Percentiles rank a stretch among this genome's conserved stretches.
phyloP scores from a whole-genome alignment of 2,888 invertebrate genomes.

The Lutraria lutraria region DNA sequence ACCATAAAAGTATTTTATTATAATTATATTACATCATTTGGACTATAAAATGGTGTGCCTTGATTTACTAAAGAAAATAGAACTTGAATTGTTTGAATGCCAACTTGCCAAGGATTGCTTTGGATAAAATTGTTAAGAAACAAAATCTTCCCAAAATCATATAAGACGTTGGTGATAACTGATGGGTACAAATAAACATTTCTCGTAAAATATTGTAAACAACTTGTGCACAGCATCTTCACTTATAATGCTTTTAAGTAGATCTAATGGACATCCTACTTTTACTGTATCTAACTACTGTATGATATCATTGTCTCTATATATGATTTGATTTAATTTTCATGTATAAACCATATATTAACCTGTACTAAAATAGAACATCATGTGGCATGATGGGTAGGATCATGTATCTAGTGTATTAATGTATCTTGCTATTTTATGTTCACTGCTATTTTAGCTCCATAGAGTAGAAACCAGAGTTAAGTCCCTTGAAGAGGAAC shows the following conservation, averaged over 20 bases:
- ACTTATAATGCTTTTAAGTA: constrained; percentile 1
- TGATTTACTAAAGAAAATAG: no score
- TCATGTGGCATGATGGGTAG: constrained; percentile 18
- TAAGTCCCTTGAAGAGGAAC: constrained; percentile 80
- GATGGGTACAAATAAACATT: no score
- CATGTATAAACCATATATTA: constrained; percentile 24
- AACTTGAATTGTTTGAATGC: no score
- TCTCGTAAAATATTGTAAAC: no score
- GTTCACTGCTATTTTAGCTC: constrained; percentile 73
- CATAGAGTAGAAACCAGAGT: constrained; percentile 79
- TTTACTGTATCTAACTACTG: constrained; percentile 1
- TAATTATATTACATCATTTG: no score
- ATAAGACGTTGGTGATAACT: no score
- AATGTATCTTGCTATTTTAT: constrained; percentile 54
- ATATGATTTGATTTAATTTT: constrained; percentile 10
- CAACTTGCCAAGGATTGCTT: no score
- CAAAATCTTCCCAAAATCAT: no score
- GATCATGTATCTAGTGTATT: constrained; percentile 41
- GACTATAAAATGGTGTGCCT: no score
- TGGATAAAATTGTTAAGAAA: no score
- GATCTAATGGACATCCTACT: neutral
- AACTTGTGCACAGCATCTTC: neutral
- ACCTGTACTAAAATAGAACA: constrained; percentile 32
- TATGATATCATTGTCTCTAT: neutral
- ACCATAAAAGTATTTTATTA: no score